phyloP scores from a whole-genome alignment of 2,797 vertebrate genomes.

The Scomberomorus guttatus region DNA sequence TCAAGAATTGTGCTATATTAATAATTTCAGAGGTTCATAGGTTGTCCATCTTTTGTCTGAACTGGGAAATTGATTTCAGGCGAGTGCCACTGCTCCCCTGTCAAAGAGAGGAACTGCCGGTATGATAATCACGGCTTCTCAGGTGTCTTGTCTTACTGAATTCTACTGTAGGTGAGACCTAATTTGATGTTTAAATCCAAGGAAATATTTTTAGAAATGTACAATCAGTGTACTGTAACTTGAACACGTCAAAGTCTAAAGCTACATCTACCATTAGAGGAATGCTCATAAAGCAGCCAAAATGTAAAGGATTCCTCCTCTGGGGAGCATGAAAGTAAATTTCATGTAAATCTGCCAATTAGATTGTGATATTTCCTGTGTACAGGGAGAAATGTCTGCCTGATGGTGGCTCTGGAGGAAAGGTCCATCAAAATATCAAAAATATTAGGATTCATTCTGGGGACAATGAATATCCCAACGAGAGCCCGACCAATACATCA shows the following conservation, averaged over 20 bases:
- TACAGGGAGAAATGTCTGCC: no score
- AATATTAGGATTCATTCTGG: not conserved
- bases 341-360: no score
- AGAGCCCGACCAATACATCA: no score
- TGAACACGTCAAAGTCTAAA: not conserved
- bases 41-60: conserved; percentile 38
- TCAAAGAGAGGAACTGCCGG: not conserved
- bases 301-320: not conserved
- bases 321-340: no score
- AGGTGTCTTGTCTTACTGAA: not conserved
- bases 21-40: conserved; percentile 33
- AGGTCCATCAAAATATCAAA: no score
- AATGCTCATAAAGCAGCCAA: not conserved
- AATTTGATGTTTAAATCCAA: not conserved
- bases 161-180: not conserved
- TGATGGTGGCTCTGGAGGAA: no score
- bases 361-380: no score
- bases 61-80: conserved; percentile 49
- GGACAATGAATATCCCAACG: not conserved
- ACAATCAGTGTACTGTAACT: not conserved
- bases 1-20: conserved; percentile 32
- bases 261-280: no score
- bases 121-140: not conserved
- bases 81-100: conserved; percentile 3
- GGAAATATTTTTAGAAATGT: not conserved